phyloP scores from a whole-genome alignment of 2,888 invertebrate genomes.

The Neelides folsomi region DNA sequence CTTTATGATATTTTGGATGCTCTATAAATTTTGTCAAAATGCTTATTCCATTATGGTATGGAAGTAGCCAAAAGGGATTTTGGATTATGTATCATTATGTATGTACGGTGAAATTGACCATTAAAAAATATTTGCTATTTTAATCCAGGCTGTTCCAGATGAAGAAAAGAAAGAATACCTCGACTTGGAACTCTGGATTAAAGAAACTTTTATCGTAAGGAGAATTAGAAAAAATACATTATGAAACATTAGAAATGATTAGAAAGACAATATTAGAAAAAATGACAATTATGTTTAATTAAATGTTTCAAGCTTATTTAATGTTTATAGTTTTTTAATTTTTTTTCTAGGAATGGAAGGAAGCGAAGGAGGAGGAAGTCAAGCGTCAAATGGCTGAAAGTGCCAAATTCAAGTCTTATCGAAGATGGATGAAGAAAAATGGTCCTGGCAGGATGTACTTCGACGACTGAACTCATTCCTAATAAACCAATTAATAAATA shows the following conservation, averaged over 20 bases:
- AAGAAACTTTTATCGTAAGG: conserved; percentile 53
- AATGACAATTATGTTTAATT: no score
- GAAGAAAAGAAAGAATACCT: conserved; percentile 58
- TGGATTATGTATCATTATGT: no score
- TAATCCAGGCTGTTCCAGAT: conserved; percentile 59
- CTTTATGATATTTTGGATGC: no score
- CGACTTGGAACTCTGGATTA: conserved; percentile 64
- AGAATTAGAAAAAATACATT: not conserved
- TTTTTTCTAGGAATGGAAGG: conserved; percentile 52
- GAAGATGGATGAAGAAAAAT: conserved; percentile 79
- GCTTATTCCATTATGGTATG: no score
- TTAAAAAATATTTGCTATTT: no score
- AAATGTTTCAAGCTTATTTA: no score
- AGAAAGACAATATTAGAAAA: no score
- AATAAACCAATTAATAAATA: no score
- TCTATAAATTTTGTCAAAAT: no score
- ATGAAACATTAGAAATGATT: no score
- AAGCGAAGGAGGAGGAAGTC: conserved; percentile 66
- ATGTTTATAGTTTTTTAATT: conserved; percentile 5
- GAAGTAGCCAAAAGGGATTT: no score
- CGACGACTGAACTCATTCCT: conserved; percentile 48
- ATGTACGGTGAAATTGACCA: no score
- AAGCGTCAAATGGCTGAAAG: conserved; percentile 74
- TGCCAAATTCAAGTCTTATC: conserved; percentile 72
- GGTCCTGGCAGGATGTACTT: conserved; percentile 84